Base-by-base conservation (phyloP, 2,797 vertebrate genomes). In the Sebastes iracundus region DNA sequence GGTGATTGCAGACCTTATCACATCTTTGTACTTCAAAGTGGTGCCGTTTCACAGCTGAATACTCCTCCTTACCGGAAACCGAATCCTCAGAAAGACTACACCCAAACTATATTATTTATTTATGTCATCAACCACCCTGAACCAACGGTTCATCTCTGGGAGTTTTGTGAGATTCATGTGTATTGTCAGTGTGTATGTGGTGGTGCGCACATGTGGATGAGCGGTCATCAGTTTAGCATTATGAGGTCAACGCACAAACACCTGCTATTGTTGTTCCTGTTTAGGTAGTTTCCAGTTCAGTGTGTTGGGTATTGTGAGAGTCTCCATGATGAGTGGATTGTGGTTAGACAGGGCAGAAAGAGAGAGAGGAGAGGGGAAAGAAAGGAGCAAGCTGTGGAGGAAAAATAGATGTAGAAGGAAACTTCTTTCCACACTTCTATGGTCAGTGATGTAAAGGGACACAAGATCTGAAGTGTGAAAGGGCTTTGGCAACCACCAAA, bases 101-200 rank as follows among this genome's bases (percentile, higher is more conserved):
- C 86, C 84, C 82, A 63, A 70, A 74, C 59, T 38, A 28, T 77
- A 86, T 88, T 82, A 92, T 90, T 90, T 85, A 92, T 89, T 82
- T 72, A 83, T 72, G 35, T 38, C 35, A 72, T 68, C 33, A 61
- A 23, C 22, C 75, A 55, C 77, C 76, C 62, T 75, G 60, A 89
- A 59, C 28, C 72, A 35, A 25, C 52, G 60, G 61, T 55, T 56
- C 14, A 76, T 49, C 6, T 7, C 16, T 60, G 25, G 25, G n/a
- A 16, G 32, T 4, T 27, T 6, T 49, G 8, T 27, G 35, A 32
- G 16, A 64, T 81, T 77, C 28, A 12, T 22, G 14, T 46, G 46
- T 22, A 9, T 16, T 28, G 23, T 69, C 23, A 52, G 23, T 49
- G 46, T 49, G 46, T 49, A 20, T 49, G 52, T 65, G 55, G 56